Base-by-base conservation (phyloP, 2,797 vertebrate genomes). In the Onychomys arenicola region DNA sequence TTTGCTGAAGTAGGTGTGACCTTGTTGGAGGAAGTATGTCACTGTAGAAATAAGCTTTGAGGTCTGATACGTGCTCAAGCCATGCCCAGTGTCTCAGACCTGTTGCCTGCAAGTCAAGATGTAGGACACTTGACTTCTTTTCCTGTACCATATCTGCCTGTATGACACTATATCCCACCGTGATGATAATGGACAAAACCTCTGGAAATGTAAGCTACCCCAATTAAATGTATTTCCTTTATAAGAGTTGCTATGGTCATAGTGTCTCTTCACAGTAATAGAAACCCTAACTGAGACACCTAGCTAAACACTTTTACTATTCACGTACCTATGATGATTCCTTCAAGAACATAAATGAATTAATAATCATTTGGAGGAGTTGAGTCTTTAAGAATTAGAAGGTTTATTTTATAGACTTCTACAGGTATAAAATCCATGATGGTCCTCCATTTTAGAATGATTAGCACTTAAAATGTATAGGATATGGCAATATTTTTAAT, bases 251-350 rank as follows among this genome's bases (percentile, higher is more conserved):
- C n/a, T 23, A 0, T 85, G 19, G 46, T 34, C 46, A 78, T 52
- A 16, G 46, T 52, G 19, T n/a, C 23, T 25, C 21, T 25, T 67
- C 32, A 9, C 14, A 67, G 11, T 32, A n/a, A 7, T n/a, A 69
- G 32, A 14, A 69, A 25, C 11, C 32, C 21, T 34, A 32, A 43
- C 25, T 65, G 67, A 23, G 19, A 67, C 2, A 21, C 65, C 93
- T 25, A 85, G 77, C 40, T 83, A n/a, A 6, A 49, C 10, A 14
- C 71, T 93, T 19, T 89, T 85, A n/a, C 80, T 95, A 96, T 90
- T 96, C 80, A 85, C 77, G 34, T 65, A 88, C n/a, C 16, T 89
- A 55, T 89, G 25, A 75, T 85, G 25, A 75, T 85, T 97, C 88
- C 27, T 93, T 13, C 27, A 19, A 78, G 19, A 93, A 65, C 67